Conservation (phyloP, 2,888 invertebrate species). For the Microchrysa polita region DNA sequence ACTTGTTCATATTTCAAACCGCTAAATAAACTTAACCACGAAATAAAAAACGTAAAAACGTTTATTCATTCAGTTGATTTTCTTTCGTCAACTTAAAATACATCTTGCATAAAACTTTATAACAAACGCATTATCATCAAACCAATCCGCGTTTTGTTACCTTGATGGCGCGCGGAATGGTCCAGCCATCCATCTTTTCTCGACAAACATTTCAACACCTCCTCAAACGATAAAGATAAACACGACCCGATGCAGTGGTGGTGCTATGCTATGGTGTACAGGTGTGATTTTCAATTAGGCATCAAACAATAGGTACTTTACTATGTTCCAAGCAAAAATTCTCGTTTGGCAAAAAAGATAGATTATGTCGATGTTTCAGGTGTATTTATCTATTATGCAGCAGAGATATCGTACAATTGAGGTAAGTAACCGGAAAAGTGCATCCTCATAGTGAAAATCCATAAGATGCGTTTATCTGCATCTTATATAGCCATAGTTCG, state of each 20-base stretch:
- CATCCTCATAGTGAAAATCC: background rate
- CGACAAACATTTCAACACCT: conserved; percentile 30
- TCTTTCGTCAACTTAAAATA: too few relatives aligned
- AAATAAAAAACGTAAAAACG: too few relatives aligned
- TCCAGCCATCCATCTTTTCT: conserved; percentile 24
- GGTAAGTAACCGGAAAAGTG: conserved; percentile 36
- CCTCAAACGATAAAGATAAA: background rate
- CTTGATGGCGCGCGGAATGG: conserved; percentile 35
- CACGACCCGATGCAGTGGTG: too few relatives aligned
- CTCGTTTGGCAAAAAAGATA: background rate
- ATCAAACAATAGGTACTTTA: conserved; percentile 15
- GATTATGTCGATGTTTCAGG: background rate
- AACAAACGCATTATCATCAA: conserved; percentile 23
- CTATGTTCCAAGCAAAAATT: conserved; percentile 13
- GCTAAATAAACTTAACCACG: too few relatives aligned
- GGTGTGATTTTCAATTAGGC: conserved; percentile 34
- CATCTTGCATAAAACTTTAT: conserved; percentile 5
- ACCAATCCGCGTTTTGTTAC: conserved; percentile 3
- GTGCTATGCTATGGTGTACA: too few relatives aligned
- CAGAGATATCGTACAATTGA: background rate
- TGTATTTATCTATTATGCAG: too few relatives aligned
- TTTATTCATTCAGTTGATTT: too few relatives aligned
- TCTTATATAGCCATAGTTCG: background rate
- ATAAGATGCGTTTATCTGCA: too few relatives aligned
- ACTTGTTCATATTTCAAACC: too few relatives aligned